Evolutionary conservation across 2,888 invertebrate species (phyloP), one percentile per base, ranked within the genome.

Genomic region (Drosophila pseudotakahashii): DNA sequence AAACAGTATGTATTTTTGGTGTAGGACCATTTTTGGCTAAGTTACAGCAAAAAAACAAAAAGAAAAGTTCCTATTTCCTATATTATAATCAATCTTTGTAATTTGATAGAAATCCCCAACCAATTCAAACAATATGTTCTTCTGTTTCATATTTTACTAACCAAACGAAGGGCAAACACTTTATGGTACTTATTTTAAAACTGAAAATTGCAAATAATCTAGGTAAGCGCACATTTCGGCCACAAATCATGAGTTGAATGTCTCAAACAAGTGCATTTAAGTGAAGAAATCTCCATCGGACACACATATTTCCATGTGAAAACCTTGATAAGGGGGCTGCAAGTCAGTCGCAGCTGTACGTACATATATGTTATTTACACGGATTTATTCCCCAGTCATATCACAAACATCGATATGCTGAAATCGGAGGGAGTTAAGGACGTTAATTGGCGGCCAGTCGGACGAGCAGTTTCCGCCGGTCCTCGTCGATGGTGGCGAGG

Each of bases 401-500:
- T 63, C 63, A 48, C 62, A 63, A 42, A 48, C 47, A 36, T 14
- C 19, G 9, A 32, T 19, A 26, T 39, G 23, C 7, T 7, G 51
- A 52, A 23, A 37, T 14, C 14, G 26, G 26, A 23, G 37, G 37
- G 39, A 39, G 10, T 14, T 7, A n/a, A 19, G 14, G 57, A 11
- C 11, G 16, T 34, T 48, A 63, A 16, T 63, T 74, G 50, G 81
- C 59, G 42, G 78, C 75, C 57, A 89, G 55, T 32, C 70, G 76
- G 23, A 88, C 52, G 1, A 91, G 76, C 7, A 80, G 19, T 75
- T 74, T 76, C 69, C 88, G 87, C 5, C 89, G 81, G 67, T 81
- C 83, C 45, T 73, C 76, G 62, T 90, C 88, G 45, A 91, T 54
- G 5, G 75, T 78, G 30, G 79, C 67, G 3, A 91, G 58, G 67